Percentiles rank a stretch among this genome's conserved stretches.
Evolutionary conservation across 2,888 invertebrate species (phyloP).

Genomic region (Ctena decussata): DNA sequence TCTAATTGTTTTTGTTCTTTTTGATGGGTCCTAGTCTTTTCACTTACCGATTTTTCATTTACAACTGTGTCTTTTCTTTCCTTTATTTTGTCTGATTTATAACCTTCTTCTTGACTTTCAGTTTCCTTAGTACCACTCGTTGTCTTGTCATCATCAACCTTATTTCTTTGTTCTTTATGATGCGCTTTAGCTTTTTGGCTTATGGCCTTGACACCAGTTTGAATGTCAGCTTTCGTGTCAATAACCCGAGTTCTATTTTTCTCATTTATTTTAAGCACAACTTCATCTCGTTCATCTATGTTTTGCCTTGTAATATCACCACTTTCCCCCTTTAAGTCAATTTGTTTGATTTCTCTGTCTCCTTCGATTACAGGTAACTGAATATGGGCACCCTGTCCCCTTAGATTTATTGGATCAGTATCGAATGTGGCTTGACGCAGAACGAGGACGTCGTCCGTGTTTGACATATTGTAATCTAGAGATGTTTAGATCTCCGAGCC

Average conservation of each 20-base stretch:
- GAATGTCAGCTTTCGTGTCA: neutral
- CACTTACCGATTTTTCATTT: neutral
- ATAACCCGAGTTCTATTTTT: neutral
- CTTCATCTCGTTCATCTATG: neutral
- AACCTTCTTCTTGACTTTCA: neutral
- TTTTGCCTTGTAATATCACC: neutral
- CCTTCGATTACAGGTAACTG: slow-evolving; percentile 6
- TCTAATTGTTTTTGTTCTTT: neutral
- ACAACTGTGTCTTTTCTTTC: neutral
- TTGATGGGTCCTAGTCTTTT: neutral
- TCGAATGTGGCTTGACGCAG: slow-evolving; percentile 69
- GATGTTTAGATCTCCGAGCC: neutral
- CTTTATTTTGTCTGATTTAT: too few species aligned
- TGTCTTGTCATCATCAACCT: neutral
- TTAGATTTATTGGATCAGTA: slow-evolving; percentile 57
- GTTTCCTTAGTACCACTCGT: neutral
- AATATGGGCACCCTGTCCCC: neutral
- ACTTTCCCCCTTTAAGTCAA: neutral
- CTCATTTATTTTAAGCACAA: neutral
- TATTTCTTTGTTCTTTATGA: neutral
- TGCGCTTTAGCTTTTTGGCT: neutral
- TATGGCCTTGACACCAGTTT: neutral
- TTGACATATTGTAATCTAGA: neutral
- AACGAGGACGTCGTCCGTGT: neutral
- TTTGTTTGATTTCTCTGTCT: neutral